These are phyloP conservation scores for Montifringilla adamsi DNA, from an alignment of 2,113 vertebrate genomes.

Conservation along the genomic window DNA sequence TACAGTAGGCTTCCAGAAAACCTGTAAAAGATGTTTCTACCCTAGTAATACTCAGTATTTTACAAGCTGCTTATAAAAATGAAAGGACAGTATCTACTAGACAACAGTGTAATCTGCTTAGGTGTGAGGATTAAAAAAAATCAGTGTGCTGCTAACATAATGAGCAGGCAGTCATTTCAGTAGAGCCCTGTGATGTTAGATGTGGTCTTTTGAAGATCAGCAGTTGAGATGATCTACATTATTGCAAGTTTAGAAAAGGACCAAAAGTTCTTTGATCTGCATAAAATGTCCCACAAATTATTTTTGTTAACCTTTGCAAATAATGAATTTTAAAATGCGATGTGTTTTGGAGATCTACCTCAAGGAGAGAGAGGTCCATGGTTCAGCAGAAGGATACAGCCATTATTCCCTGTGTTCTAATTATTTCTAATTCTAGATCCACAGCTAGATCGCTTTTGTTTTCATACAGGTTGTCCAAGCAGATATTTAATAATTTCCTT, in stretches of 20 bases:
- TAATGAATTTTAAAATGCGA: conserved; percentile 42
- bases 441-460: not conserved
- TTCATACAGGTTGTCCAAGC: not conserved
- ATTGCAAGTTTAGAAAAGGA: conserved; percentile 55
- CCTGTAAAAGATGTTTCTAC: conserved; percentile 29
- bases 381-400: not conserved
- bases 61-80: conserved; percentile 53
- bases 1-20: conserved; percentile 34
- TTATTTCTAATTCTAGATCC: not conserved
- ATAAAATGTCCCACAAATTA: conserved; percentile 43
- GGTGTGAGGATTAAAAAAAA: conserved; percentile 50
- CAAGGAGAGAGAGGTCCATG: not conserved
- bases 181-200: conserved; percentile 47
- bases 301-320: conserved; percentile 57
- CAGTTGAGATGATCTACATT: conserved; percentile 45
- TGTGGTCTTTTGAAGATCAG: conserved; percentile 71
- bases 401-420: not conserved
- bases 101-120: conserved; percentile 39
- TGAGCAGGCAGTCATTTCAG: conserved; percentile 43
- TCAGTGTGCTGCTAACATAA: conserved; percentile 18
- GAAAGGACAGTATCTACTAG: conserved; percentile 55
- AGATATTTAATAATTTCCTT: not conserved
- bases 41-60: conserved; percentile 13
- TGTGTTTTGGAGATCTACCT: not conserved
- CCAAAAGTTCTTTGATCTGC: conserved; percentile 43